Conservation (phyloP, 2,113 vertebrate genomes). For the Shinisaurus crocodilurus region DNA sequence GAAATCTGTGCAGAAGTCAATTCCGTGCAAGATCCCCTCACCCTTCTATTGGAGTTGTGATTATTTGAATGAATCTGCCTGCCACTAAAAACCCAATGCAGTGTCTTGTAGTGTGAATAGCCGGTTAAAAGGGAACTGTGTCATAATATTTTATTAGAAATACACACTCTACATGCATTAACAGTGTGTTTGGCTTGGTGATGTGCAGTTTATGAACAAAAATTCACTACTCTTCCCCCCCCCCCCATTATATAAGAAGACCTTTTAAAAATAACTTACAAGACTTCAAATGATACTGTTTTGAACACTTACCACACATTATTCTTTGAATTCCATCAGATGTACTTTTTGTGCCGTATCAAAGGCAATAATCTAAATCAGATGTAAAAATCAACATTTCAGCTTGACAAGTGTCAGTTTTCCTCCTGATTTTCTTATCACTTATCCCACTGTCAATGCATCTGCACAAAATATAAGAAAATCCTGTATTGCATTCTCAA, state of each 20-base stretch:
- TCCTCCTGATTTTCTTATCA: slow-evolving; percentile 49
- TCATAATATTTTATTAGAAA: slow-evolving; percentile 2
- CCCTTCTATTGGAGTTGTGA: background rate
- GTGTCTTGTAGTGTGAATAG: slow-evolving; percentile 25
- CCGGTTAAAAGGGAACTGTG: slow-evolving; percentile 2
- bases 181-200: background rate
- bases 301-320: slow-evolving; percentile 22
- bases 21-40: background rate
- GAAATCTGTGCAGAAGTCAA: background rate
- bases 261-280: background rate
- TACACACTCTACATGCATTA: background rate
- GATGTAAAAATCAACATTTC: slow-evolving; percentile 42
- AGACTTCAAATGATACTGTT: background rate
- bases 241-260: slow-evolving; percentile 18
- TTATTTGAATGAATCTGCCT: background rate
- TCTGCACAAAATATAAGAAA: slow-evolving; percentile 37
- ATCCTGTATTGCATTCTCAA: slow-evolving; percentile 33
- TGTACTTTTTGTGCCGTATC: slow-evolving; percentile 24
- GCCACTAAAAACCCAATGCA: background rate
- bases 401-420: slow-evolving; percentile 51
- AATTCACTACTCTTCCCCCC: background rate
- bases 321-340: slow-evolving; percentile 13
- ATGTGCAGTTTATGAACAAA: slow-evolving; percentile 15
- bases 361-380: slow-evolving; percentile 44
- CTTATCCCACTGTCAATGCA: slow-evolving; percentile 19